Conservation (phyloP, 2,888 invertebrate genomes). For the Notodonta dromedarius region DNA sequence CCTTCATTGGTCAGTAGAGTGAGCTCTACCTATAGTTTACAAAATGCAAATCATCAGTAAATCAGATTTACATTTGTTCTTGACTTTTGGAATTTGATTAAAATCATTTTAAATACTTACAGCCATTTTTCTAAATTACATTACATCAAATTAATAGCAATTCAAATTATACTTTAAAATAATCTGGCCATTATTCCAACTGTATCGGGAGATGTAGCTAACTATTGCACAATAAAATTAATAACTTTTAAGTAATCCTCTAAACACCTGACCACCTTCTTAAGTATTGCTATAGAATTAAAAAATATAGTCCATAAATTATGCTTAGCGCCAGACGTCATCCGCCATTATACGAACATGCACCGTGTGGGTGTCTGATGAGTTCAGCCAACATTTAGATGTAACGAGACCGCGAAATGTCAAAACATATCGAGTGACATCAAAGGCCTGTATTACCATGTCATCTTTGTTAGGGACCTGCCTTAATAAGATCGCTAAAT, state of each 20-base stretch:
- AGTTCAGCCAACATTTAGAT: conserved; percentile 58
- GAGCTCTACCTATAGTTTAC: not conserved
- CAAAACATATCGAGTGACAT: conserved; percentile 52
- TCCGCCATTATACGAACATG: conserved; percentile 42
- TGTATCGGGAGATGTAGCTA: conserved; percentile 6
- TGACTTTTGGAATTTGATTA: not conserved
- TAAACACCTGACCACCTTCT: conserved; percentile 27
- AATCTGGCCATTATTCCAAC: not conserved
- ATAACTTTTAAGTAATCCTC: conserved; percentile 31
- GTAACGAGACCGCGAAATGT: conserved; percentile 53
- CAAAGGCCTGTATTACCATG: conserved; percentile 44
- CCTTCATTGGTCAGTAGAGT: not conserved
- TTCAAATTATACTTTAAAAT: not conserved
- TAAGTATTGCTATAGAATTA: conserved; percentile 35
- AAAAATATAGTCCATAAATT: conserved; percentile 46
- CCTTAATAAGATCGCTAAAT: conserved; percentile 24
- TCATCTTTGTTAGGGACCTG: conserved; percentile 29
- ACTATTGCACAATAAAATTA: conserved; percentile 29
- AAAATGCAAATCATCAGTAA: not conserved
- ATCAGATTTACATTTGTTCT: not conserved
- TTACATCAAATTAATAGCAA: not conserved
- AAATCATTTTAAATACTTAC: too few relatives aligned
- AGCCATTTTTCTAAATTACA: not conserved
- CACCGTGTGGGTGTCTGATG: conserved; percentile 49
- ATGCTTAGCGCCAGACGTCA: conserved; percentile 47